phyloP scores from a whole-genome alignment of 2,113 vertebrate genomes.

The Canis aureus region DNA sequence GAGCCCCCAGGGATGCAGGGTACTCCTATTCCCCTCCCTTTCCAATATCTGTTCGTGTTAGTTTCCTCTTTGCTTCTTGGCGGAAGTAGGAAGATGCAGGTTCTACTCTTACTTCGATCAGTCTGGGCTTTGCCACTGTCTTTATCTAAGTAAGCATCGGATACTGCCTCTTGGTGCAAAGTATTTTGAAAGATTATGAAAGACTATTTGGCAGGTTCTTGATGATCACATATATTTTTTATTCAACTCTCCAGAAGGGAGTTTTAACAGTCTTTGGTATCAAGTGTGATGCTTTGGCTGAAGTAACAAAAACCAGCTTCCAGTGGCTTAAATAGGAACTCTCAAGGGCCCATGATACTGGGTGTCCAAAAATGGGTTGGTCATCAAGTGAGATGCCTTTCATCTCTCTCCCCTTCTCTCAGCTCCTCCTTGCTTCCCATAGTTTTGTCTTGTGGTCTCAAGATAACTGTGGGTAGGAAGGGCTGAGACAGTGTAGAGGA shows the following conservation, averaged over 20 bases:
- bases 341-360: not conserved
- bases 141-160: not conserved
- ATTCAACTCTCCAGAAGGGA: not conserved
- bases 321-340: not conserved
- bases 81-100: slow-evolving; percentile 15
- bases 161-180: not conserved
- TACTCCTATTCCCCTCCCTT: not conserved
- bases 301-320: not conserved
- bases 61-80: not conserved
- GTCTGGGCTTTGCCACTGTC: not conserved
- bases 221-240: slow-evolving; percentile 50
- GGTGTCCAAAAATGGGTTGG: not conserved
- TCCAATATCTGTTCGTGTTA: not conserved
- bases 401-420: not conserved
- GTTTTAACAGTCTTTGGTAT: slow-evolving; percentile 19
- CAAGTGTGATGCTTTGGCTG: not conserved
- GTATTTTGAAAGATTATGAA: slow-evolving; percentile 27
- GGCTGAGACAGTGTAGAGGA: not conserved
- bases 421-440: not conserved
- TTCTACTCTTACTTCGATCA: slow-evolving; percentile 26
- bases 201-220: slow-evolving; percentile 15
- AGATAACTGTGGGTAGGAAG: not conserved
- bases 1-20: not conserved
- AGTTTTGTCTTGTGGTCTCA: not conserved
- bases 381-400: not conserved